Evolutionary conservation across 2,797 vertebrate species (phyloP), one percentile per base, ranked within the genome.

Genomic region (Chiroxiphia lanceolata): DNA sequence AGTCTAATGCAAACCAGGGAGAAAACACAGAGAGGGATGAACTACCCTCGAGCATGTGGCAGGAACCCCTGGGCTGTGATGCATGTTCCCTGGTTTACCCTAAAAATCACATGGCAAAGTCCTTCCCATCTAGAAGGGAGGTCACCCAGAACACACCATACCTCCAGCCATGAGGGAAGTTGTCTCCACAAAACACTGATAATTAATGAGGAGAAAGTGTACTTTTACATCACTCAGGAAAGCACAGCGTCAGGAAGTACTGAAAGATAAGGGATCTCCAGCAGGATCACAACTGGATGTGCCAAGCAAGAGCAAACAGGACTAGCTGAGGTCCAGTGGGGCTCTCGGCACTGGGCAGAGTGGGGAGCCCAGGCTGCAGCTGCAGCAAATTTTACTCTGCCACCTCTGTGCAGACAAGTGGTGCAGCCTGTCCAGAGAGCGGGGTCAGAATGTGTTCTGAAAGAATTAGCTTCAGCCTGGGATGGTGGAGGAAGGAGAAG

Each of bases 341-440:
- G 9, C 8, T 90, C 65, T 68, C 0, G 0, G 23, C n/a, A 31
- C 0, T 0, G 50, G 42, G 31, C 9, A 22, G 48, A 85, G 31
- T 20, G 38, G 23, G 48, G 57, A 56, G 19, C 20, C 15, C 1
- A 0, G 74, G 31, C 36, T 83, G 59, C 38, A 44, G 54, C 45
- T 23, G 36, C 21, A 76, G 25, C 23, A 54, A 31, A 65, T 10
- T 48, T 78, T 8, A 34, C n/a, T 51, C 54, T 85, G 71, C 29
- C 60, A 44, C 10, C 44, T 56, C 36, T 42, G 56, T 36, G 48
- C 36, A 88, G 61, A 45, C 3, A 13, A 70, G 33, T 6, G 7
- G 60, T 87, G 87, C 45, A 82, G 38, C 34, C 61, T 53, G 21
- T 40, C 34, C 31, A 63, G 44, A 80, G 17, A 67, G 11, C 14